A percentile compares a stretch with the other conserved stretches of the same genome.
Evolutionary conservation across 35 echinoderm and acorn worm genomes (phyloP).

Genomic region (Amphiura filiformis): DNA sequence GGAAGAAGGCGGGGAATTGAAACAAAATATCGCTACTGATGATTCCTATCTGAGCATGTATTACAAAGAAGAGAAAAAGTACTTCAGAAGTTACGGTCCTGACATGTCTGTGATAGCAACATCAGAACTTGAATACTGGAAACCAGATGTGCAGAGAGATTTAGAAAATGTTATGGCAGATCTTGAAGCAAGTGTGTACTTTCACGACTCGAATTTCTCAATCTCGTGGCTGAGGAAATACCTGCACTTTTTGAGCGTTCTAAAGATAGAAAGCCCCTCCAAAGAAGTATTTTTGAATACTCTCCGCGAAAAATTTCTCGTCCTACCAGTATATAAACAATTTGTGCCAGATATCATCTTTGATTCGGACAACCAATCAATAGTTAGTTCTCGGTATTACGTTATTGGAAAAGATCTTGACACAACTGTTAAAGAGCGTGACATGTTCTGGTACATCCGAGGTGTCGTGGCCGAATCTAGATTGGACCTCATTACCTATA

Average conservation of each 20-base stretch:
- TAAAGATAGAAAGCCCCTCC: neutral
- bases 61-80: neutral
- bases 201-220: slow-evolving; percentile 8
- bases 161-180: neutral
- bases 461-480: neutral
- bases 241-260: slow-evolving; percentile 14
- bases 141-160: neutral
- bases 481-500: neutral
- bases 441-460: neutral
- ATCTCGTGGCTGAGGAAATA: slow-evolving; percentile 45
- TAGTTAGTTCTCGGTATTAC: slow-evolving; percentile 18
- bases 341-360: too few relatives aligned
- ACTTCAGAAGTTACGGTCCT: slow-evolving; percentile 28
- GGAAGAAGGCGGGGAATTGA: slow-evolving; percentile 29
- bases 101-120: slow-evolving; percentile 19
- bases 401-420: neutral
- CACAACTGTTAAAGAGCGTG: neutral
- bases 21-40: slow-evolving; percentile 41
- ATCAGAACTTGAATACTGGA: slow-evolving; percentile 22
- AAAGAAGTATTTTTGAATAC: slow-evolving; percentile 13
- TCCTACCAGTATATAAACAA: neutral
- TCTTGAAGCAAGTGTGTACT: slow-evolving; percentile 24
- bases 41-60: too few relatives aligned
- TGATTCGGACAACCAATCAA: neutral
- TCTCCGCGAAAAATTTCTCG: slow-evolving; percentile 22